Conservation (phyloP, 2,113 vertebrate genomes). For the Morphnarchus princeps region DNA sequence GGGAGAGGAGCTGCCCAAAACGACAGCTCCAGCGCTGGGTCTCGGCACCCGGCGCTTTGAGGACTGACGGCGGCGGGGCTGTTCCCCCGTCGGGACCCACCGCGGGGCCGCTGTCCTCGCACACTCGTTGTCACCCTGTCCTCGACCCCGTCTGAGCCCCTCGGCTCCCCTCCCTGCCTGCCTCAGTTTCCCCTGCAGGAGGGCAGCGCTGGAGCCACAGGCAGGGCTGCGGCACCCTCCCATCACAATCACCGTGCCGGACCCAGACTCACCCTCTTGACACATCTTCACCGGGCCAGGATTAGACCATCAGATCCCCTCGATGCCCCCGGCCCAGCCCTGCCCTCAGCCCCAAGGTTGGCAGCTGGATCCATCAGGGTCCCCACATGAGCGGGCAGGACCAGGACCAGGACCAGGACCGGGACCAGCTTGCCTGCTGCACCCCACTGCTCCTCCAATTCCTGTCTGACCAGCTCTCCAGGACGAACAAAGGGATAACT, state of each 20-base stretch:
- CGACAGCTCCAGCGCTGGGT: accelerated
- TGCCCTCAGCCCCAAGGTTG: background rate
- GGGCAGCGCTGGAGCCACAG: background rate
- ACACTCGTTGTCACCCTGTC: accelerated
- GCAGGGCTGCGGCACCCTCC: background rate
- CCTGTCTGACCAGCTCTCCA: conserved; percentile 61
- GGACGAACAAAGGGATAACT: background rate
- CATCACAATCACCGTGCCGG: accelerated
- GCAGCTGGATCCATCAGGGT: accelerated
- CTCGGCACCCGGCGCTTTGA: accelerated
- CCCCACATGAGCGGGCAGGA: accelerated
- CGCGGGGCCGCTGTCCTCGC: accelerated
- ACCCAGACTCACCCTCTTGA: conserved; percentile 56
- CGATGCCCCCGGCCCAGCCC: accelerated
- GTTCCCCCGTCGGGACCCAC: accelerated
- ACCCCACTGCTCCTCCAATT: background rate
- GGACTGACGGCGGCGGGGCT: accelerated
- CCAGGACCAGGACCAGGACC: background rate
- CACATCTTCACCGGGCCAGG: conserved; percentile 47
- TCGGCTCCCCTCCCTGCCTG: background rate
- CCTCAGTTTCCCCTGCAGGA: background rate
- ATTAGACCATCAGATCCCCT: background rate
- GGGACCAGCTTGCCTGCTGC: background rate
- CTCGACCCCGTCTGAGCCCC: background rate
- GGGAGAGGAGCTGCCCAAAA: background rate